phyloP scores from a whole-genome alignment of 2,113 vertebrate genomes.

The Nannospalax galili region DNA sequence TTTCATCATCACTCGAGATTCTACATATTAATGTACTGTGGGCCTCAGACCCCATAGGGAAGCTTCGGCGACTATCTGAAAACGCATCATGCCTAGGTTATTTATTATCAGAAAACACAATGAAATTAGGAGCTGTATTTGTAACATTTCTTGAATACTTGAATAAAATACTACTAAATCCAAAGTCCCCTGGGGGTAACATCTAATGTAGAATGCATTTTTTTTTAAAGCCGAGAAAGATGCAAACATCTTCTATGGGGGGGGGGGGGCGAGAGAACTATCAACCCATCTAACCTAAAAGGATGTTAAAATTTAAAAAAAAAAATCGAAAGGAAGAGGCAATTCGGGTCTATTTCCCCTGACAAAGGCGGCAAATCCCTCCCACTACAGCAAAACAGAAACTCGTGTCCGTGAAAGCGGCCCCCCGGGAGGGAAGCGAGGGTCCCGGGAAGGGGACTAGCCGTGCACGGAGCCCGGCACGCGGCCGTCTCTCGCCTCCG shows the following conservation, averaged over 20 bases:
- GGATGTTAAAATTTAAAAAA: not conserved
- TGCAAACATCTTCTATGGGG: too few species aligned
- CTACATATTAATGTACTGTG: not conserved
- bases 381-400: not conserved
- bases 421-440: not conserved
- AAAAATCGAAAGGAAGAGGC: not conserved
- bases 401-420: not conserved
- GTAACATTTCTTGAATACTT: not conserved
- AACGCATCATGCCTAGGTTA: not conserved
- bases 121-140: not conserved
- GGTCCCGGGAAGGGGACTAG: not conserved
- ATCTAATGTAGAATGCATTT: not conserved
- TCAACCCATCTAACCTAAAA: not conserved
- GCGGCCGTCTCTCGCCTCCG: constrained; percentile 78
- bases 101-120: not conserved
- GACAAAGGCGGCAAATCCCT: not conserved
- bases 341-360: not conserved
- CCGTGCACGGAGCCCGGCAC: not conserved
- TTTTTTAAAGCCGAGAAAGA: not conserved
- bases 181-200: not conserved
- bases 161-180: not conserved
- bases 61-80: not conserved
- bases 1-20: not conserved
- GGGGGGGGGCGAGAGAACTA: not conserved
- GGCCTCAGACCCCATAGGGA: not conserved